Evolutionary conservation across 1,140 invertebrate species (phyloP).

Genomic region (Macrobrachium rosenbergii): DNA sequence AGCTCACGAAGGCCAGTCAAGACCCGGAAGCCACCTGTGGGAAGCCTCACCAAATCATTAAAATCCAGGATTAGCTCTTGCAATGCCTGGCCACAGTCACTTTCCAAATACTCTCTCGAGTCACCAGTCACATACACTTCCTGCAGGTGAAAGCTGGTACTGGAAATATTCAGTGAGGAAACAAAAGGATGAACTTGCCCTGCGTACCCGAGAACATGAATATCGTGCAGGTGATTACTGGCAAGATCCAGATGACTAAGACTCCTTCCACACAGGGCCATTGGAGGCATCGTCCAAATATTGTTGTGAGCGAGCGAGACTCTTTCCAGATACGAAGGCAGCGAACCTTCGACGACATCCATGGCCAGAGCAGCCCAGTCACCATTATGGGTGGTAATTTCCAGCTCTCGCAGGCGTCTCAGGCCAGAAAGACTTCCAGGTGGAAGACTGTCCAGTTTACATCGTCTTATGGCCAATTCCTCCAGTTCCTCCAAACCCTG

Average conservation of each 20-base stretch:
- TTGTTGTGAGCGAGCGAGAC: conserved; percentile 83
- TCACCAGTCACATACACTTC: conserved; percentile 19
- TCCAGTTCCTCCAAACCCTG: conserved; percentile 77
- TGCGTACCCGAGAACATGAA: conserved; percentile 80
- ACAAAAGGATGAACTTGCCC: conserved; percentile 16
- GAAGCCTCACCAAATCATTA: conserved; percentile 56
- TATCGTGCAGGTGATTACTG: conserved; percentile 81
- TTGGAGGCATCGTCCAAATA: conserved; percentile 88
- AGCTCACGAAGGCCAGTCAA: conserved; percentile 44
- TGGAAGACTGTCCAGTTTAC: conserved; percentile 84
- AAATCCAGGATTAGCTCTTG: conserved; percentile 49
- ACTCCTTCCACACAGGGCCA: conserved; percentile 82
- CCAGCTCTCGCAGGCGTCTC: conserved; percentile 79
- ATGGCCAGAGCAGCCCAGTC: conserved; percentile 62
- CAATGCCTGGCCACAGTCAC: conserved; percentile 45
- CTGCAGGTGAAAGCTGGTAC: conserved; percentile 30
- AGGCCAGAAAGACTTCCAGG: conserved; percentile 83
- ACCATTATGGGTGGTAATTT: conserved; percentile 80
- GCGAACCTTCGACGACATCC: conserved; percentile 47
- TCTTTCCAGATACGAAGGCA: conserved; percentile 38
- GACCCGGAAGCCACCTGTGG: conserved; percentile 33
- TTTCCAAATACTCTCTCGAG: neutral
- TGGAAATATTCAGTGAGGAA: conserved; percentile 29
- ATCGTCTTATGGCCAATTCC: conserved; percentile 81
- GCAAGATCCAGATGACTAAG: conserved; percentile 87